Percentiles rank a stretch among this genome's conserved stretches.
phyloP scores from a whole-genome alignment of 2,113 vertebrate species.

The Scopus umbretta region DNA sequence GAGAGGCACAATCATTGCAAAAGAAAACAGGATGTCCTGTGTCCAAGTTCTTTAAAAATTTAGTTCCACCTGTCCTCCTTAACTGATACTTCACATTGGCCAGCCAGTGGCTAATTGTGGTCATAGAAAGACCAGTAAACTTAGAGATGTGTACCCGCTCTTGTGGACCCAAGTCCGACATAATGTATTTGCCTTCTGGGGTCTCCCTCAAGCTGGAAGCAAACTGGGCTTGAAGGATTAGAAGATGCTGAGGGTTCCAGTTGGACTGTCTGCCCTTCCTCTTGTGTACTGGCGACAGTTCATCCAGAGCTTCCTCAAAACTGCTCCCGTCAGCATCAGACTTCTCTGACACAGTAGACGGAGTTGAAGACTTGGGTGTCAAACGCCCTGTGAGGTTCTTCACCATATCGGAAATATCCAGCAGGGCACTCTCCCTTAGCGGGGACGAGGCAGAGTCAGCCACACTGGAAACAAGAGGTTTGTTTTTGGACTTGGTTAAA shows the following conservation, averaged over 20 bases:
- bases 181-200: conserved; percentile 91
- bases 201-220: conserved; percentile 93
- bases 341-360: conserved; percentile 91
- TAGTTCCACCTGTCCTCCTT: conserved; percentile 96
- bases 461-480: conserved; percentile 76
- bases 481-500: conserved; percentile 94
- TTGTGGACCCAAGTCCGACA: conserved; percentile 94
- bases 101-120: conserved; percentile 99
- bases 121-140: conserved; percentile 99
- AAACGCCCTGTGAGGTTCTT: conserved; percentile 96
- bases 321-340: conserved; percentile 91
- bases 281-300: conserved; percentile 93
- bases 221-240: conserved; percentile 98
- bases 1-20: conserved; percentile 98
- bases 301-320: conserved; percentile 93
- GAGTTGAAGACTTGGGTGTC: conserved; percentile 96
- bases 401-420: conserved; percentile 99
- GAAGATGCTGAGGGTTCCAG: conserved; percentile 98
- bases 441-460: conserved; percentile 84
- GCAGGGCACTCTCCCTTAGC: conserved; percentile 90
- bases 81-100: conserved; percentile 99
- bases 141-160: conserved; percentile 98
- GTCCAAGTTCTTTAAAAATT: conserved; percentile 98
- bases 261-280: conserved; percentile 98
- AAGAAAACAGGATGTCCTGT: conserved; percentile 97